Evolutionary conservation across 2,888 invertebrate species (phyloP).

Genomic region (Cremastinae sp.): DNA sequence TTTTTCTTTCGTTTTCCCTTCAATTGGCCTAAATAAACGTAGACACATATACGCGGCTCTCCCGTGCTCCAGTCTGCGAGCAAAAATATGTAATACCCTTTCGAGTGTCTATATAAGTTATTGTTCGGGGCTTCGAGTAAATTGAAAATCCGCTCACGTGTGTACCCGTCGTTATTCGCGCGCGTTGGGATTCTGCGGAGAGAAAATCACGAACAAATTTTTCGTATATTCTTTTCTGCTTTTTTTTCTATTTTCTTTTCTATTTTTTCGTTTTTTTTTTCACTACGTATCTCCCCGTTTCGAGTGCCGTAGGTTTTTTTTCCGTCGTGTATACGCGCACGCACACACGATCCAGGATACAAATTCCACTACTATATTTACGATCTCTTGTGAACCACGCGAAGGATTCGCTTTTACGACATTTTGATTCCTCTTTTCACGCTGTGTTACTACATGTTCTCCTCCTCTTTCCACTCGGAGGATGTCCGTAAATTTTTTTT

Average conservation of each 20-base stretch:
- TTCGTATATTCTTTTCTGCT: not conserved
- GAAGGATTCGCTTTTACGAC: conserved; percentile 58
- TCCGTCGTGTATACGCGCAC: conserved; percentile 6
- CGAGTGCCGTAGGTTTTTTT: conserved; percentile 23
- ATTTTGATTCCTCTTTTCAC: conserved; percentile 54
- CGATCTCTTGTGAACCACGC: conserved; percentile 48
- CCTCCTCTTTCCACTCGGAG: too few relatives aligned
- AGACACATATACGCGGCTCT: not conserved
- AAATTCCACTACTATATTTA: conserved; percentile 50
- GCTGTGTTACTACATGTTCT: conserved; percentile 27
- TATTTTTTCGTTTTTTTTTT: conserved; percentile 13
- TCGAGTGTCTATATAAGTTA: conserved; percentile 6
- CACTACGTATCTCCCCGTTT: conserved; percentile 23
- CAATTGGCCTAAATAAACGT: conserved; percentile 5
- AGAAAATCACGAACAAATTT: conserved; percentile 50
- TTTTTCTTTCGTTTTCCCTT: conserved; percentile 17
- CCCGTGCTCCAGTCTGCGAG: too few relatives aligned
- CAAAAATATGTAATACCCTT: conserved; percentile 7
- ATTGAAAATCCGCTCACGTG: conserved; percentile 51
- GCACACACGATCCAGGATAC: conserved; percentile 40
- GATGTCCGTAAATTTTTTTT: too few relatives aligned
- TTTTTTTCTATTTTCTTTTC: conserved; percentile 23
- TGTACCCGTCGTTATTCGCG: conserved; percentile 42
- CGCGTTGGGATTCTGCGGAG: conserved; percentile 31
- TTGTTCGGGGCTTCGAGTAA: conserved; percentile 22